Evolutionary conservation across 1,140 invertebrate genomes (phyloP).

Genomic region (Eriosoma lanigerum): DNA sequence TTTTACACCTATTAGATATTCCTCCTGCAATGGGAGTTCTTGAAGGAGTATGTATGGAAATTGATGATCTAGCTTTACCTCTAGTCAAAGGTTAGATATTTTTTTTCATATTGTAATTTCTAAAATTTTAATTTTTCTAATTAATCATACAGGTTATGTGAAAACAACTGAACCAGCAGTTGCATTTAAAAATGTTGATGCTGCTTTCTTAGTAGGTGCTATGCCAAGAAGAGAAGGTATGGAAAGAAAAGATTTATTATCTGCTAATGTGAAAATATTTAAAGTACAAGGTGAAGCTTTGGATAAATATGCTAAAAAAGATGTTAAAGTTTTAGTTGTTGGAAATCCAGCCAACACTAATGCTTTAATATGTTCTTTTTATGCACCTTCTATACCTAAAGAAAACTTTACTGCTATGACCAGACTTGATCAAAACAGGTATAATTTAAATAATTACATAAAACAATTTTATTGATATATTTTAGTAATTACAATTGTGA

Average conservation of each 20-base stretch:
- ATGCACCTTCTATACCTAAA: conserved; percentile 95
- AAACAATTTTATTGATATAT: not conserved
- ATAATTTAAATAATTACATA: conserved; percentile 56
- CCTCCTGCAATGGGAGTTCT: conserved; percentile 91
- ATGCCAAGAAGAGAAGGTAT: conserved; percentile 99
- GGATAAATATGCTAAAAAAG: conserved; percentile 89
- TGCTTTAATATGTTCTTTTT: conserved; percentile 92
- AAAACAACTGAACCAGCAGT: conserved; percentile 83
- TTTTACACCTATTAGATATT: conserved; percentile 93
- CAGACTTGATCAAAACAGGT: conserved; percentile 91
- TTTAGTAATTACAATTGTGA: conserved; percentile 20
- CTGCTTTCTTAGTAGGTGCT: conserved; percentile 96
- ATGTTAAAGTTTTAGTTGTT: conserved; percentile 95
- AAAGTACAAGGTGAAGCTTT: conserved; percentile 92
- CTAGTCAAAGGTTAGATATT: conserved; percentile 67
- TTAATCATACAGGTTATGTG: conserved; percentile 67
- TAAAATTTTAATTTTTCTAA: not conserved
- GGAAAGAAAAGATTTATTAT: conserved; percentile 94
- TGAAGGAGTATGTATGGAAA: conserved; percentile 96
- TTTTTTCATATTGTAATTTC: not conserved
- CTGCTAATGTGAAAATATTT: conserved; percentile 98
- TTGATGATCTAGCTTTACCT: conserved; percentile 94
- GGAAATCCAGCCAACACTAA: conserved; percentile 99
- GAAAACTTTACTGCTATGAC: conserved; percentile 99
- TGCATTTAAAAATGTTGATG: conserved; percentile 95